phyloP scores from a whole-genome alignment of 2,113 vertebrate species.

The Bubo blakistoni region DNA sequence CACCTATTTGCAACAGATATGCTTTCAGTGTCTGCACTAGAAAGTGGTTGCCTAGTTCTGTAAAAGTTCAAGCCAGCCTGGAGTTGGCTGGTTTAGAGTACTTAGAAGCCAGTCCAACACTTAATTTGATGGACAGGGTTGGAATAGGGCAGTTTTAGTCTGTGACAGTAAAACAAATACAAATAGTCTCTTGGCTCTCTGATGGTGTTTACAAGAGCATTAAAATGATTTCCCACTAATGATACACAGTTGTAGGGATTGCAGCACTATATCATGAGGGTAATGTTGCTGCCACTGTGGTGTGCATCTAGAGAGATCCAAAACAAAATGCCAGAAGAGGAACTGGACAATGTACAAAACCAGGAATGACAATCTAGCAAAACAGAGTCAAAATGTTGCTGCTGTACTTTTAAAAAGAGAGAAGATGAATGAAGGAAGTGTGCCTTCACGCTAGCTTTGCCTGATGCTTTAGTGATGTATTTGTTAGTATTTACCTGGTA shows the following conservation, averaged over 20 bases:
- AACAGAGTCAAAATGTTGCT: neutral
- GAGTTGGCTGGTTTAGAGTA: conserved; percentile 53
- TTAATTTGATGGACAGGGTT: conserved; percentile 66
- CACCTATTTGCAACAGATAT: neutral
- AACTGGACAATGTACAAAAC: neutral
- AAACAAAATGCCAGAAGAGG: neutral
- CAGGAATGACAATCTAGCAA: neutral
- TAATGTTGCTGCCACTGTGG: conserved; percentile 5
- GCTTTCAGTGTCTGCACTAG: neutral
- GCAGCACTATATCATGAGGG: conserved; percentile 33
- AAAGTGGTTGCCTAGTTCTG: conserved; percentile 46
- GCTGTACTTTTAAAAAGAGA: neutral
- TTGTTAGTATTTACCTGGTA: neutral
- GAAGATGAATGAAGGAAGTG: neutral
- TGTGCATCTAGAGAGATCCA: neutral
- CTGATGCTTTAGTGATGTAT: neutral
- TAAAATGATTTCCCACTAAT: conserved; percentile 61
- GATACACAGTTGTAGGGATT: conserved; percentile 31
- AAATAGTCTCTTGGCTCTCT: conserved; percentile 47
- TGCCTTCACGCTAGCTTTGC: neutral
- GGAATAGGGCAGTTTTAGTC: conserved; percentile 47
- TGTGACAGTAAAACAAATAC: conserved; percentile 62
- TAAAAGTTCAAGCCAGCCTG: conserved; percentile 46
- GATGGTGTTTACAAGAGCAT: conserved; percentile 64
- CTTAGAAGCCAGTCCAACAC: conserved; percentile 57